Evolutionary conservation across 2,113 vertebrate genomes (phyloP).

Genomic region (Bos javanicus): DNA sequence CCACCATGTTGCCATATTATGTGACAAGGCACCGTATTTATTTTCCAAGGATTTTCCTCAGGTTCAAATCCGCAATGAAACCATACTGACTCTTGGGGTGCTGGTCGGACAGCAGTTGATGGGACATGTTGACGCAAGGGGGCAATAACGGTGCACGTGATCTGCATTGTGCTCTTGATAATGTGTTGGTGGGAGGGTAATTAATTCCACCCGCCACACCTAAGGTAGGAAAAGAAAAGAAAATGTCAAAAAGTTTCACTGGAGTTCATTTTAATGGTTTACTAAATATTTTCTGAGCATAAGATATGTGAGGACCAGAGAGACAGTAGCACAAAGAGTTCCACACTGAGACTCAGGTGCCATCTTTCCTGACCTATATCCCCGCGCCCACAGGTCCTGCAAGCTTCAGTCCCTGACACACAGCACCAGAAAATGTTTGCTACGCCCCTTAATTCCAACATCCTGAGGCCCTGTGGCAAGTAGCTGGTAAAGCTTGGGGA

Average conservation of each 20-base stretch:
- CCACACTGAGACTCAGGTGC: neutral
- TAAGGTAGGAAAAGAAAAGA: neutral
- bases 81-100: neutral
- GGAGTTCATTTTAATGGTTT: neutral
- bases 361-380: neutral
- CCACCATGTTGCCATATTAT: neutral
- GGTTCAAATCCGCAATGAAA: neutral
- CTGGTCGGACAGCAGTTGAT: neutral
- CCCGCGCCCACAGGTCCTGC: neutral
- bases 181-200: neutral
- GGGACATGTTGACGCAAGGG: neutral
- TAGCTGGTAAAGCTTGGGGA: neutral
- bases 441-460: neutral
- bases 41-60: neutral
- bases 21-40: neutral
- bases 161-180: neutral
- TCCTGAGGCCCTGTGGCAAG: neutral
- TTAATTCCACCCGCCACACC: neutral
- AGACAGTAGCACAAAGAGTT: neutral
- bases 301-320: neutral
- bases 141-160: neutral
- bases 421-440: neutral
- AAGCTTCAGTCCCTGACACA: neutral
- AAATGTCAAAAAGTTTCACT: neutral
- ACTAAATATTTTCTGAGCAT: neutral